Conservation (phyloP, 37 sponge, comb jelly and placozoan species). For the Mnemiopsis leidyi region DNA sequence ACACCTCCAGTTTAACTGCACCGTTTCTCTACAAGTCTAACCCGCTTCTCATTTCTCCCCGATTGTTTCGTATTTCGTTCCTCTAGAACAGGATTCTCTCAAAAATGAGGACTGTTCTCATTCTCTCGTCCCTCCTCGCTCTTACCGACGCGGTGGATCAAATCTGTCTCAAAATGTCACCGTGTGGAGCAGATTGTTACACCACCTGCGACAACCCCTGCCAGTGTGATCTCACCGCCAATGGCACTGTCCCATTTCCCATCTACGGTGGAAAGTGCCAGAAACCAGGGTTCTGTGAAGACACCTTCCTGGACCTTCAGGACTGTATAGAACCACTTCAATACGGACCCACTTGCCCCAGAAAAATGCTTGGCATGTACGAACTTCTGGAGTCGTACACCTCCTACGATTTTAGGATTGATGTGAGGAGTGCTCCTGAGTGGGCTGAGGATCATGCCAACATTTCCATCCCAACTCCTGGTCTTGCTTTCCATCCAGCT, state of each 20-base stretch:
- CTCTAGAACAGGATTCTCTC: background rate
- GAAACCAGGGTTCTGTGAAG: conserved; percentile 37
- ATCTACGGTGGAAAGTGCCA: conserved; percentile 53
- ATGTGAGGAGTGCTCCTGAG: conserved; percentile 25
- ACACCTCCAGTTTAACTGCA: too few relatives aligned
- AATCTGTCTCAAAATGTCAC: background rate
- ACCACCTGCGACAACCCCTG: conserved; percentile 44
- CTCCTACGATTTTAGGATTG: conserved; percentile 8
- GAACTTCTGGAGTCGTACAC: background rate
- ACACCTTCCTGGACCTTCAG: background rate
- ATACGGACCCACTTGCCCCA: conserved; percentile 28
- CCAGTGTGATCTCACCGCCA: background rate
- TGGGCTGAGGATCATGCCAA: conserved; percentile 48
- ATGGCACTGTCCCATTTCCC: background rate
- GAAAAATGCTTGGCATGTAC: background rate
- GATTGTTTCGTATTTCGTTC: background rate
- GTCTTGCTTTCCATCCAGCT: background rate
- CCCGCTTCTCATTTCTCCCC: background rate
- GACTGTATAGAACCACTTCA: conserved; percentile 58
- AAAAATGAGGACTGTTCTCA: background rate
- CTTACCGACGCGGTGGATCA: background rate
- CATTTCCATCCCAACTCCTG: conserved; percentile 15
- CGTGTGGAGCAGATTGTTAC: conserved; percentile 31
- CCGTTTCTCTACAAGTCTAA: too few relatives aligned
- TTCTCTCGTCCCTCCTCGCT: background rate